Conservation (phyloP, 37 sponge, comb jelly and placozoan genomes). For the Dysidea cf. avara region DNA sequence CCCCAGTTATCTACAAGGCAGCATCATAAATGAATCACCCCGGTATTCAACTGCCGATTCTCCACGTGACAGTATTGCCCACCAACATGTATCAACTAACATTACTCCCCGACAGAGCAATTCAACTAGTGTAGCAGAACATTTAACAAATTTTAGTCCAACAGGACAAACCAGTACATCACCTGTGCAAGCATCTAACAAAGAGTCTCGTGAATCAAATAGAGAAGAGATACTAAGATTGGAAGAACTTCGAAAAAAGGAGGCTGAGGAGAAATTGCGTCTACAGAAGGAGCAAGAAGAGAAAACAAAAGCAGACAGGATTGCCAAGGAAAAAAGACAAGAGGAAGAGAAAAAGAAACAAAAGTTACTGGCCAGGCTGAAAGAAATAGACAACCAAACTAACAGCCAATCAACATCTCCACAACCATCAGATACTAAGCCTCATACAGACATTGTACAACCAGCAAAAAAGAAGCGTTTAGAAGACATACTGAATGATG, state of each 20-base stretch:
- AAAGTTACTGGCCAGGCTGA: slow-evolving; percentile 14
- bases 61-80: too few relatives aligned
- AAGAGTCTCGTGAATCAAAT: too few relatives aligned
- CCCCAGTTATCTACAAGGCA: too few relatives aligned
- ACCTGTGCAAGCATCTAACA: not conserved
- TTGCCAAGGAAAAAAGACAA: not conserved
- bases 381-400: not conserved
- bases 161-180: not conserved
- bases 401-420: not conserved
- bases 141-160: not conserved
- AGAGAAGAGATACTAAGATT: too few relatives aligned
- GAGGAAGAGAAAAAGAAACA: slow-evolving; percentile 20
- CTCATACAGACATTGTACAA: not conserved
- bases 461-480: too few relatives aligned
- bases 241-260: not conserved
- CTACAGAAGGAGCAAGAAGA: too few relatives aligned
- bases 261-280: too few relatives aligned
- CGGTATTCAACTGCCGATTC: too few relatives aligned
- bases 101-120: not conserved
- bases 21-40: too few relatives aligned
- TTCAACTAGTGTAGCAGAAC: not conserved
- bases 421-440: not conserved
- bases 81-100: too few relatives aligned
- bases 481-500: too few relatives aligned
- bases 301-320: not conserved